Evolutionary conservation across 2,888 invertebrate species (phyloP), one percentile per base, ranked within the genome.

Genomic region (Micoletzkya japonica): DNA sequence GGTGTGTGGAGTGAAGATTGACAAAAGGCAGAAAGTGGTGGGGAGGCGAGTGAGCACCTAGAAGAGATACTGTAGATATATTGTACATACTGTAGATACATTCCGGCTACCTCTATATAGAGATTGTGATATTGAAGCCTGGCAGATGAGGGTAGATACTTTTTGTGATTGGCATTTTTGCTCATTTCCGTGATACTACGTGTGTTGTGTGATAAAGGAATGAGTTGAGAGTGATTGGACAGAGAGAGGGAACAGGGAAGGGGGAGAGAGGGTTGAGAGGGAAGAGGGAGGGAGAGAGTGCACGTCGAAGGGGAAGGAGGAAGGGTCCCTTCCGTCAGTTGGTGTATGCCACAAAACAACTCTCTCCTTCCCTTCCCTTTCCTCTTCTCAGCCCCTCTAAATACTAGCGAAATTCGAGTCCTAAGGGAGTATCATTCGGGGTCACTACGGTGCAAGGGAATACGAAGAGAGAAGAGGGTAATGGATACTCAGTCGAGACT

Each of bases 231-330:
- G 44, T 14, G 50, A n/a, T 32, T 7, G 20, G 30, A 36, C 30
- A 36, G 63, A 30, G 58, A 54, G 39, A 26, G 20, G 60, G 39
- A 44, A 71, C 69, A 64, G 71, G 44, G 72, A 70, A 67, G 61
- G 66, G 50, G 37, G 60, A 61, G 60, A 37, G 39, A 34, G 58
- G 36, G 32, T 32, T 39, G 24, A 37, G 4, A 37, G 4, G 68
- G 28, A 34, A 44, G 44, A 44, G 44, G 50, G 59, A 32, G 14
- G 34, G 28, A 28, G 39, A 26, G 20, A 59, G 63, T 14, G 10
- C 10, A 20, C 20, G 44, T 14, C 10, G 44, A 44, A 44, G 44
- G 44, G 44, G 10, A 10, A 44, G 44, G 44, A 44, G 10, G 44
- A 44, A 20, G 10, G 10, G 10, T 10, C 44, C 44, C 44, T 44